Evolutionary conservation across 2,113 vertebrate genomes (phyloP).

Genomic region (Rhinoderma darwinii): DNA sequence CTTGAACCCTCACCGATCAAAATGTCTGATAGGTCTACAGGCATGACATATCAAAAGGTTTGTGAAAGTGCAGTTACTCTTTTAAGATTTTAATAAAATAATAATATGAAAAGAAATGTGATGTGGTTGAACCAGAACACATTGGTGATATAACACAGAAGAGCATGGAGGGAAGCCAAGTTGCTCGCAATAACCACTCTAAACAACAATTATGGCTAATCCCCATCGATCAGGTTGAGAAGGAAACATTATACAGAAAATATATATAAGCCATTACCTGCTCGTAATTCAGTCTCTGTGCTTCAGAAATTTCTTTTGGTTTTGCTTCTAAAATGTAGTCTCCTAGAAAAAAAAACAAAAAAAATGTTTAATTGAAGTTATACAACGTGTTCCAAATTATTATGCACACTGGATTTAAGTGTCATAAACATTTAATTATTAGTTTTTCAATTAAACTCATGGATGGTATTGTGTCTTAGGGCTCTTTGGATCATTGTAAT

Average conservation of each 20-base stretch:
- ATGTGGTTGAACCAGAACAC: neutral
- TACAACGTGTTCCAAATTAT: too few species aligned
- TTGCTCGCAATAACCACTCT: neutral
- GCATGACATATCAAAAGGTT: too few species aligned
- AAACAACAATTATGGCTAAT: conserved; percentile 11
- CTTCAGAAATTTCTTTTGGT: conserved; percentile 98
- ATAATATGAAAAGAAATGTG: neutral
- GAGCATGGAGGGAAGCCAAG: neutral
- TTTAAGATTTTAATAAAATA: too few species aligned
- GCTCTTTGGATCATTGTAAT: too few species aligned
- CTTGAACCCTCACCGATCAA: too few species aligned
- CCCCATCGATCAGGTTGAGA: neutral
- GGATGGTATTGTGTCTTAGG: too few species aligned
- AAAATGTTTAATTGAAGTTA: neutral
- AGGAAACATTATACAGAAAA: neutral
- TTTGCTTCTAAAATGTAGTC: conserved; percentile 98
- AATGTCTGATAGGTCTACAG: too few species aligned
- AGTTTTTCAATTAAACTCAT: too few species aligned
- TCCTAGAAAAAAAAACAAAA: conserved; percentile 74
- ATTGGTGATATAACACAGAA: neutral
- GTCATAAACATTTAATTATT: too few species aligned
- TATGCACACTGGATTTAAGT: too few species aligned
- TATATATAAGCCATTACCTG: conserved; percentile 79
- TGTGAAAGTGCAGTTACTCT: too few species aligned
- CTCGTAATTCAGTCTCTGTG: conserved; percentile 96